phyloP scores from a whole-genome alignment of 2,888 invertebrate species.

The Conomelus anceps region DNA sequence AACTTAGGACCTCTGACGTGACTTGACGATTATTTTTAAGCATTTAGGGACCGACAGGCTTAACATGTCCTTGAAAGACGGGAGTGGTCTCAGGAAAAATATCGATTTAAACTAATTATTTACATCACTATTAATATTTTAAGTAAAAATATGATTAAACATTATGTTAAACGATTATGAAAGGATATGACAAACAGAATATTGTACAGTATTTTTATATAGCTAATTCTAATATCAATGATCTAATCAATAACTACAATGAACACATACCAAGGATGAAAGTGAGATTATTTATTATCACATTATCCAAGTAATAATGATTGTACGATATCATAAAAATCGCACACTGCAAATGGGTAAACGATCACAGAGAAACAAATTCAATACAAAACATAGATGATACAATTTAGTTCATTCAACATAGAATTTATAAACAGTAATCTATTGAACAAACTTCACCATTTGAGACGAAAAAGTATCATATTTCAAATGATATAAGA shows the following conservation, averaged over 20 bases:
- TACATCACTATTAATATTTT: too few relatives aligned
- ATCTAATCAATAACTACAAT: background rate
- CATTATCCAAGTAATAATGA: background rate
- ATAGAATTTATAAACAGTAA: background rate
- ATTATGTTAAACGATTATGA: too few relatives aligned
- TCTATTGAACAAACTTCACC: background rate
- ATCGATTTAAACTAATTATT: too few relatives aligned
- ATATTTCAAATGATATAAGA: too few relatives aligned
- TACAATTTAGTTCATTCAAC: background rate
- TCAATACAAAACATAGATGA: background rate
- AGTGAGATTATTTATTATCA: background rate
- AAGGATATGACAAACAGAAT: too few relatives aligned
- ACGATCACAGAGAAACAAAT: background rate
- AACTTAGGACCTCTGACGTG: too few relatives aligned
- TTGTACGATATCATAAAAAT: background rate
- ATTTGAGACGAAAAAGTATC: background rate
- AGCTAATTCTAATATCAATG: background rate
- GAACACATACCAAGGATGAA: too few relatives aligned
- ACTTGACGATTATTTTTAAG: too few relatives aligned
- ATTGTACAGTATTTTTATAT: background rate
- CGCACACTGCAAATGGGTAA: background rate
- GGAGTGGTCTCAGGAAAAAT: too few relatives aligned
- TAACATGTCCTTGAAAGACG: too few relatives aligned
- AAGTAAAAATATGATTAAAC: too few relatives aligned
- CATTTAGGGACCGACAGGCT: too few relatives aligned